Conservation (phyloP, 2,797 vertebrate genomes). For the Heterohyrax brucei region DNA sequence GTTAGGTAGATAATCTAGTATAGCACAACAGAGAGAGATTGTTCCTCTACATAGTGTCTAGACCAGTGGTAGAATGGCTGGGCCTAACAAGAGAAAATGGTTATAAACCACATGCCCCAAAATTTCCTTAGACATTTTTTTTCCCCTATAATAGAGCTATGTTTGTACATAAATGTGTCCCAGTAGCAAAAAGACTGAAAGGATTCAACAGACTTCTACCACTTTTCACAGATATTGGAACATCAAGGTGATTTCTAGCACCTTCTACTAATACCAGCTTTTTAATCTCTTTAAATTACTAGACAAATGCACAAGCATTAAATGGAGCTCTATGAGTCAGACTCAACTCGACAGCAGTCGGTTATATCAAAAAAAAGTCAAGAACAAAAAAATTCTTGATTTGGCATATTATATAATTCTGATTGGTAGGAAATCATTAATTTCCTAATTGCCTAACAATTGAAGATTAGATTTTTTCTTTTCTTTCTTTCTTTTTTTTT, state of each 20-base stretch:
- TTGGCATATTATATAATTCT: not conserved
- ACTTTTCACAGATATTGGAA: not conserved
- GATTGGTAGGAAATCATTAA: not conserved
- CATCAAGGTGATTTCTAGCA: not conserved
- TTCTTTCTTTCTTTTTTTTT: not conserved
- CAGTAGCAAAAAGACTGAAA: not conserved
- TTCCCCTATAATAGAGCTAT: not conserved
- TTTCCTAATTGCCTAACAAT: not conserved
- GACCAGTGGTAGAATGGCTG: accelerated
- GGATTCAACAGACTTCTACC: not conserved
- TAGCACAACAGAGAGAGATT: not conserved
- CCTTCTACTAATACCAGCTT: not conserved
- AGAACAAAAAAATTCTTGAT: not conserved
- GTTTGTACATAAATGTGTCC: not conserved
- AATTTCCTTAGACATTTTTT: not conserved
- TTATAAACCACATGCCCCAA: not conserved
- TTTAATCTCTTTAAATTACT: not conserved
- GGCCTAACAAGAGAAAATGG: not conserved
- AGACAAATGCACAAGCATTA: not conserved
- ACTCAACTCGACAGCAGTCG: too few species aligned
- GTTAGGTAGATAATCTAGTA: not conserved
- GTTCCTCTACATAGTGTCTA: not conserved
- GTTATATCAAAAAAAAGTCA: not conserved
- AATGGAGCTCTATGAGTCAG: not conserved
- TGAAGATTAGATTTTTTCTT: not conserved